Evolutionary conservation across 2,888 invertebrate genomes (phyloP).

Genomic region (Oegoconia quadripuncta): DNA sequence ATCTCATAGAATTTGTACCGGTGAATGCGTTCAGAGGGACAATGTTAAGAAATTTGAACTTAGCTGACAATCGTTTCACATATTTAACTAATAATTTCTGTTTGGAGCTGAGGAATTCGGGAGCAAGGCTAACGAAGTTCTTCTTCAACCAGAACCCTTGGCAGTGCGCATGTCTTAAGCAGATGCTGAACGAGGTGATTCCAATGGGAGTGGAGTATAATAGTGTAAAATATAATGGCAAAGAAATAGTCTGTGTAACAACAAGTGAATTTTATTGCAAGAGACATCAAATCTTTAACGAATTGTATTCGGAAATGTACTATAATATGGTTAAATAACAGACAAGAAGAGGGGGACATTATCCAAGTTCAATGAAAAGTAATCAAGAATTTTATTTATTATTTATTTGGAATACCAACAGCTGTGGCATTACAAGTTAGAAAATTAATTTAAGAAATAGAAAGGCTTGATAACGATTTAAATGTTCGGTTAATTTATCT

Average conservation of each 20-base stretch:
- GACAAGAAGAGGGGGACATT: no score
- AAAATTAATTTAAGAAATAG: no score
- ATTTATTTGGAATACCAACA: no score
- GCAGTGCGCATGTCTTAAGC: slow-evolving; percentile 59
- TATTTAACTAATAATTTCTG: slow-evolving; percentile 59
- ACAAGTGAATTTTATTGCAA: slow-evolving; percentile 44
- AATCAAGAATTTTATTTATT: no score
- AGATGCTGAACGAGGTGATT: slow-evolving; percentile 53
- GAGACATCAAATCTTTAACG: slow-evolving; percentile 43
- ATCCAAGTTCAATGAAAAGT: no score
- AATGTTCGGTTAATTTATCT: no score
- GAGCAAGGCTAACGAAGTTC: slow-evolving; percentile 47
- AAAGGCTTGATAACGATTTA: no score
- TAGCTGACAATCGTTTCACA: slow-evolving; percentile 53
- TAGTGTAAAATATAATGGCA: slow-evolving; percentile 42
- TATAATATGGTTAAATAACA: slow-evolving; percentile 19
- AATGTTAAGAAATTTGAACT: slow-evolving; percentile 48
- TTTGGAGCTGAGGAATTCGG: slow-evolving; percentile 51
- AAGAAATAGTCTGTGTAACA: slow-evolving; percentile 51
- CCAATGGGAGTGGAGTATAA: slow-evolving; percentile 46
- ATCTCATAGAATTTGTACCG: slow-evolving; percentile 46
- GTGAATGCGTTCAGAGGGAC: slow-evolving; percentile 51
- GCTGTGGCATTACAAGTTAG: no score
- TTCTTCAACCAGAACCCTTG: slow-evolving; percentile 64
- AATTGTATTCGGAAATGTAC: slow-evolving; percentile 40